Evolutionary conservation across 2,113 vertebrate genomes (phyloP), one percentile per base, ranked within the genome.

Genomic region (Channa maculata): DNA sequence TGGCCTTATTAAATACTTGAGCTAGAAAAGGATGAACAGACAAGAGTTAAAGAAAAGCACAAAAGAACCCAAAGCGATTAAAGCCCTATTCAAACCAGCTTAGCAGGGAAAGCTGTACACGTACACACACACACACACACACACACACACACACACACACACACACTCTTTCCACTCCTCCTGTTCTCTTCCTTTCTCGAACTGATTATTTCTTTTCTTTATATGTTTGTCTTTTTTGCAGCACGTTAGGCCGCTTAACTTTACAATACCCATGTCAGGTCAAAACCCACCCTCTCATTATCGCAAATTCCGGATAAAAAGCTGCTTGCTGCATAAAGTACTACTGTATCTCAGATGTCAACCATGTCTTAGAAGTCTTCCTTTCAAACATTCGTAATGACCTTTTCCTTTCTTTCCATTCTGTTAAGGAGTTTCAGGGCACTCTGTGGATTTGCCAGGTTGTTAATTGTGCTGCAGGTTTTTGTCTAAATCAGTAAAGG

Each of bases 31-130:
- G 76, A 76, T 82, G 84, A 88, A 82, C 80, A 88, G 87, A 86
- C 84, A 77, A 75, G 72, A 86, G 79, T 85, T 89, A 92, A 90
- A 81, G 81, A 67, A 62, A 50, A 81, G 57, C 79, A 92, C 88
- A 93, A 93, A 92, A 69, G 69, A 81, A 85, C 78, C 80, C 64
- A 59, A 88, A 88, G 78, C 87, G 92, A 92, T 93, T 92, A 92
- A 93, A 92, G 70, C 84, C 75, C 82, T 80, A 82, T 91, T 93
- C 86, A 91, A 88, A 90, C 86, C 84, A 39, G 90, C 91, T 93
- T 92, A 93, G 85, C 68, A 36, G 71, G 34, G 50, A 89, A 89
- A 86, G 80, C 89, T 85, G 77, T 73, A 74, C 63, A 86, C 24
- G 24, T 24, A 1, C 24, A 1, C 24, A 24, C 24, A 24, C 24